Evolutionary conservation across 2,113 vertebrate genomes (phyloP), one percentile per base, ranked within the genome.

Genomic region (Philantomba maxwellii): DNA sequence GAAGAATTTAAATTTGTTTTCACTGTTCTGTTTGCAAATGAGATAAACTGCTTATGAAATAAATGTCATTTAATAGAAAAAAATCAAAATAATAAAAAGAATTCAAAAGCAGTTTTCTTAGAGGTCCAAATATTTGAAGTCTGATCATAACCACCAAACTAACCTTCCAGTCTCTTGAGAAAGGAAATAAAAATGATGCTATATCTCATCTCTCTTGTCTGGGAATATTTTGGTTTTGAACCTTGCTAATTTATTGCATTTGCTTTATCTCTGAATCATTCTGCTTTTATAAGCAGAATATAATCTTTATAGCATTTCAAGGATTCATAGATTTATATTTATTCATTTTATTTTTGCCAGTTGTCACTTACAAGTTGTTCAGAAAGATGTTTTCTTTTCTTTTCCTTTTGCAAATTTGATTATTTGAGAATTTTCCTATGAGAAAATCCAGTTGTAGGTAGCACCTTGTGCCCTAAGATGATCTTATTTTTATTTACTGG

Each of bases 401-500:
- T 81, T 47, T 36, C 15, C 33, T 6, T 66, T 80, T 87, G 19
- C 49, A 89, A 77, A 49, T 47, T 91, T 97, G 82, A 5, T 53
- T 53, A 58, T 77, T 92, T 95, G 14, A 81, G 15, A 97, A 93
- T 53, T 78, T 96, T 91, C 25, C 55, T 97, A 58, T 97, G 93
- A 89, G 80, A 95, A 97, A 96, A 94, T 96, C n/a, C 5, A 82
- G 7, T 62, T 93, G n/a, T 36, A 94, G 62, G 78, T 94, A 97
- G 47, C 80, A 70, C 97, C 94, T 13, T 97, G 62, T 30, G 3
- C 81, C 96, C 92, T 97, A 78, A 92, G 97, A 83, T 13, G 55
- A 25, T 95, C 93, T 88, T 96, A 6, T 89, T 96, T 98, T 97
- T 95, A 98, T 96, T 96, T 94, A 78, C 6, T 95, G 70, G 1